These are phyloP conservation scores for Xenopus petersii DNA, from an alignment of 2,797 vertebrate genomes.

Conservation along the genomic window DNA sequence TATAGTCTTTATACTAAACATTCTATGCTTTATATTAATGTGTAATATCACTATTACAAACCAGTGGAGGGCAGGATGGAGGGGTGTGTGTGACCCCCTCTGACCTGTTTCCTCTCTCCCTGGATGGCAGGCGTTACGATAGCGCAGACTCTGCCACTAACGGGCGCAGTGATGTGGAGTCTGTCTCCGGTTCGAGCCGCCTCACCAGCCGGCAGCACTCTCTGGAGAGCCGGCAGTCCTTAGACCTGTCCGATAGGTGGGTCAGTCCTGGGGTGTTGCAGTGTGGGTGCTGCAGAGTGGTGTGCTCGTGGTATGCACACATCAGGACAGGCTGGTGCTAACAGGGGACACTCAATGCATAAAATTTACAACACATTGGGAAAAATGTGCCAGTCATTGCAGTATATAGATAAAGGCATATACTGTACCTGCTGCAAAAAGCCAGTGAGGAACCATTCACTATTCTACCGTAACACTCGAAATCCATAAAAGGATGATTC, in stretches of 20 bases:
- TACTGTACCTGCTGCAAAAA: too few relatives aligned
- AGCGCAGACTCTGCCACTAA: constrained; percentile 91
- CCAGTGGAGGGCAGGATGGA: constrained; percentile 13
- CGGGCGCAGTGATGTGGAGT: constrained; percentile 89
- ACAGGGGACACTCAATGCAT: neutral
- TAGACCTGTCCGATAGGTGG: constrained; percentile 86
- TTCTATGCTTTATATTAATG: neutral
- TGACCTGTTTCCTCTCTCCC: constrained; percentile 59
- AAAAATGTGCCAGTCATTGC: too few relatives aligned
- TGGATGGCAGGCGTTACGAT: constrained; percentile 87
- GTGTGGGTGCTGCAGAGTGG: constrained; percentile 56
- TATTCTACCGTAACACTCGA: too few relatives aligned
- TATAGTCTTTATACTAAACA: neutral
- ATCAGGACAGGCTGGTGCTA: constrained; percentile 57
- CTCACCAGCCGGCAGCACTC: constrained; percentile 87
- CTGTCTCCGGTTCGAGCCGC: constrained; percentile 88
- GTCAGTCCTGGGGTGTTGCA: constrained; percentile 58
- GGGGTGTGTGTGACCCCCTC: constrained; percentile 39
- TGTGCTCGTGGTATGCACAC: constrained; percentile 55
- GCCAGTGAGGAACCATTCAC: too few relatives aligned
- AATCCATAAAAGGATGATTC: too few relatives aligned
- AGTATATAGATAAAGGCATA: too few relatives aligned
- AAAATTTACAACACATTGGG: too few relatives aligned
- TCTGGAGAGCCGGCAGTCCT: constrained; percentile 89
- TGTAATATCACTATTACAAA: constrained; percentile 10